phyloP scores from a whole-genome alignment of 2,888 invertebrate genomes.

The Lycaena phlaeas region DNA sequence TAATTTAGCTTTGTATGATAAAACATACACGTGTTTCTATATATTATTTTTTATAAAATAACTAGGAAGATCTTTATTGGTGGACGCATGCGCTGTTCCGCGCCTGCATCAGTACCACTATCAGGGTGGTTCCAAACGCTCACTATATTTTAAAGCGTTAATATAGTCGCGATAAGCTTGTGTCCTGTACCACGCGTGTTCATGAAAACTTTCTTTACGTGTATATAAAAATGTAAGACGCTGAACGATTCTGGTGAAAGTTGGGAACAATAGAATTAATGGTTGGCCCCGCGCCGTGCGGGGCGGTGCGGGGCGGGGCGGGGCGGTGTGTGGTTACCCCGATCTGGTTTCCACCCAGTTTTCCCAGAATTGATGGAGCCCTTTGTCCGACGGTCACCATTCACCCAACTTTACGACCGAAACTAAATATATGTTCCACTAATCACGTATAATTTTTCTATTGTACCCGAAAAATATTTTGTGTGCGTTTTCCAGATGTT shows the following conservation, averaged over 20 bases:
- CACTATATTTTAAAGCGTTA: no score
- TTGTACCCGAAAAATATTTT: no score
- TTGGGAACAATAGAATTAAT: slow-evolving; percentile 25
- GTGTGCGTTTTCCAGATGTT: no score
- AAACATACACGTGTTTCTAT: no score
- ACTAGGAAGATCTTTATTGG: no score
- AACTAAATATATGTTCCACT: not conserved
- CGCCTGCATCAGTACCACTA: no score
- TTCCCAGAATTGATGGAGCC: slow-evolving; percentile 5
- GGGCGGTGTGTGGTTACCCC: slow-evolving; percentile 15
- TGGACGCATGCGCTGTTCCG: no score
- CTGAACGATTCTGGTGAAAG: slow-evolving; percentile 23
- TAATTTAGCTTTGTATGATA: no score
- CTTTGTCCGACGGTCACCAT: slow-evolving; percentile 1
- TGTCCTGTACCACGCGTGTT: slow-evolving; percentile 15
- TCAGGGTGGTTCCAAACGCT: no score
- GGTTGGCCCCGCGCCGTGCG: slow-evolving; percentile 15
- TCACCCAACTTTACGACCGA: not conserved
- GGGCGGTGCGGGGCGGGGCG: slow-evolving; percentile 11
- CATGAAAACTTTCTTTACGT: slow-evolving; percentile 21
- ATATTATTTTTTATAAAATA: no score
- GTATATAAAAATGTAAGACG: slow-evolving; percentile 25
- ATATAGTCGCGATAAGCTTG: not conserved
- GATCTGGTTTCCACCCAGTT: slow-evolving; percentile 12
- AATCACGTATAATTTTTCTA: no score